A percentile compares a stretch with the other conserved stretches of the same genome.
Evolutionary conservation across 2,113 vertebrate species (phyloP).

Genomic region (Sphaerodactylus townsendi): DNA sequence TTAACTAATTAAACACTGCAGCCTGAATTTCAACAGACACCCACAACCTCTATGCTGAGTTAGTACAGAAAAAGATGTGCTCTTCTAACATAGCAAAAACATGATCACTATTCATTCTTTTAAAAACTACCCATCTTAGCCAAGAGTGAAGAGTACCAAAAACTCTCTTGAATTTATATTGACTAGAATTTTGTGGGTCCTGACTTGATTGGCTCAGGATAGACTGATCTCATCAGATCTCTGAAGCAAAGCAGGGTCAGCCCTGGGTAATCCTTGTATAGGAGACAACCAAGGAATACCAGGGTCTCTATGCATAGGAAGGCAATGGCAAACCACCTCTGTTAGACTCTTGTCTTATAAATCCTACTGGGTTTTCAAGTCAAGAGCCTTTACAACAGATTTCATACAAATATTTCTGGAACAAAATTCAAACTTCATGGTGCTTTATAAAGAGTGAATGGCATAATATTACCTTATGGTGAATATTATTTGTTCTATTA

Average conservation of each 20-base stretch:
- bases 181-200: slow-evolving; percentile 47
- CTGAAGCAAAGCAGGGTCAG: too few species aligned
- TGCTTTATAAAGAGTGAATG: slow-evolving; percentile 29
- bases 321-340: too few species aligned
- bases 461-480: slow-evolving; percentile 18
- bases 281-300: too few species aligned
- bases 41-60: not conserved
- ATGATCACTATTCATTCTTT: not conserved
- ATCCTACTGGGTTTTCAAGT: too few species aligned
- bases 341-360: too few species aligned
- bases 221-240: too few species aligned
- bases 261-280: too few species aligned
- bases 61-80: not conserved
- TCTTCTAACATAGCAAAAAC: not conserved
- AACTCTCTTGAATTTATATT: slow-evolving; percentile 49
- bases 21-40: not conserved
- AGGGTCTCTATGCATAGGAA: too few species aligned
- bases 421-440: slow-evolving; percentile 42
- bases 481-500: slow-evolving; percentile 16
- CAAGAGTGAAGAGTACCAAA: slow-evolving; percentile 19
- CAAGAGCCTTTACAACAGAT: too few species aligned
- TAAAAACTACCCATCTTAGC: slow-evolving; percentile 1
- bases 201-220: too few species aligned
- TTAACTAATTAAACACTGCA: not conserved
- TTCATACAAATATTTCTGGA: slow-evolving; percentile 14